Conservation (phyloP, 1,140 invertebrate genomes). For the Listronotus bonariensis region DNA sequence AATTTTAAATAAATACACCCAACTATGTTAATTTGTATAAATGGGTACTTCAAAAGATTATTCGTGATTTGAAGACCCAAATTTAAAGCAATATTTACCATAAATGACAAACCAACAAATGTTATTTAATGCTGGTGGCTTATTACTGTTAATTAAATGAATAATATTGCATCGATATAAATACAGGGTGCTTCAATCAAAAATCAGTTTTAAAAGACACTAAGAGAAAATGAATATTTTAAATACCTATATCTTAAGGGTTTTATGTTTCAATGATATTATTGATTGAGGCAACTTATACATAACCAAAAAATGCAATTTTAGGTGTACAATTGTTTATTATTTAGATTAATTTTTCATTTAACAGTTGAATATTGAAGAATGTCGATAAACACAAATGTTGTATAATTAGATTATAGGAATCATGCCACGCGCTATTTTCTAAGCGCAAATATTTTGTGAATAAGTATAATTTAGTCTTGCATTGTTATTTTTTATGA, state of each 20-base stretch:
- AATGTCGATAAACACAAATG: constrained; percentile 8
- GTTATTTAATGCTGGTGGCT: constrained; percentile 11
- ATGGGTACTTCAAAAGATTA: too few species aligned
- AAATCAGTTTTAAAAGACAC: too few species aligned
- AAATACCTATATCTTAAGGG: too few species aligned
- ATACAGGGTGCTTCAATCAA: too few species aligned
- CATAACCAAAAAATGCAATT: constrained; percentile 3
- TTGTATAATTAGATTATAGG: background rate
- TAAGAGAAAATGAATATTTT: too few species aligned
- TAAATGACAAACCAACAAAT: constrained; percentile 3
- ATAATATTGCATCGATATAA: too few species aligned
- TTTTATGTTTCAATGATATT: background rate
- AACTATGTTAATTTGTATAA: too few species aligned
- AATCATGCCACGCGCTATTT: background rate
- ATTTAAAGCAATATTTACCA: constrained; percentile 6
- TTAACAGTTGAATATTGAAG: constrained; percentile 3
- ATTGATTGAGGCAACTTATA: background rate
- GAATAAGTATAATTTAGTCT: constrained; percentile 5
- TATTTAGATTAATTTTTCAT: too few species aligned
- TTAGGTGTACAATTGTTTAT: constrained; percentile 13
- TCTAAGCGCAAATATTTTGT: constrained; percentile 6
- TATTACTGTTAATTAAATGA: constrained; percentile 7
- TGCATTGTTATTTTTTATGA: constrained; percentile 6
- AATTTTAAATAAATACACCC: too few species aligned
- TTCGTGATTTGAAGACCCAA: background rate